A percentile compares a stretch with the other conserved stretches of the same genome.
Conservation (phyloP, 2,888 invertebrate species). For the Steinernema scapterisci region DNA sequence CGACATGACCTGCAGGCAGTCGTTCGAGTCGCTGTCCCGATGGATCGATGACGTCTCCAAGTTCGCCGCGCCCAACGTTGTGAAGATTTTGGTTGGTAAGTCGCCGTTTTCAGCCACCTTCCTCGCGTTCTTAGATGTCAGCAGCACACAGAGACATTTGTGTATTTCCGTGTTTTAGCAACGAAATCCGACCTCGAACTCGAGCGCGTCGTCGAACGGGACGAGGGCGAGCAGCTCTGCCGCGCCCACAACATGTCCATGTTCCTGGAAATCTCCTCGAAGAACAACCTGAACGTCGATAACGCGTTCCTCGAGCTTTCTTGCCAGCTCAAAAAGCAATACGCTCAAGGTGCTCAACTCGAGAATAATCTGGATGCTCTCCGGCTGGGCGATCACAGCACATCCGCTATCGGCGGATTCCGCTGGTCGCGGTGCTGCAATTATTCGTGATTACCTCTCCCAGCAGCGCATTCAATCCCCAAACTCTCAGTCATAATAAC, state of each 20-base stretch:
- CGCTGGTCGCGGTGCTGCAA: slow-evolving; percentile 46
- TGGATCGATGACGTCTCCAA: slow-evolving; percentile 95
- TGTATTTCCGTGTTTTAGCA: slow-evolving; percentile 68
- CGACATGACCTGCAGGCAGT: slow-evolving; percentile 89
- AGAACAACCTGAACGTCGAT: slow-evolving; percentile 88
- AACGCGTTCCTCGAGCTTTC: slow-evolving; percentile 85
- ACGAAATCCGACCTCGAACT: slow-evolving; percentile 85
- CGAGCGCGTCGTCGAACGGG: slow-evolving; percentile 81
- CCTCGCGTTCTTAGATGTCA: background rate
- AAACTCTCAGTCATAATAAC: background rate
- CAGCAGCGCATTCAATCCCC: background rate
- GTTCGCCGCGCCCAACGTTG: slow-evolving; percentile 88
- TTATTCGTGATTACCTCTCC: slow-evolving; percentile 33
- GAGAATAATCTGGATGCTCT: slow-evolving; percentile 46
- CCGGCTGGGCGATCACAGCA: slow-evolving; percentile 44
- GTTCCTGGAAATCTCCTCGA: slow-evolving; percentile 78
- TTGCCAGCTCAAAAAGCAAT: slow-evolving; percentile 78
- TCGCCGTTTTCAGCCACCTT: slow-evolving; percentile 4
- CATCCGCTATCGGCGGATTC: slow-evolving; percentile 42
- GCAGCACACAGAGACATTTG: background rate
- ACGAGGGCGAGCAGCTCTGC: slow-evolving; percentile 82
- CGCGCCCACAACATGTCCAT: slow-evolving; percentile 57
- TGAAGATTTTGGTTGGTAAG: slow-evolving; percentile 85
- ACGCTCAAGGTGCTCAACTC: slow-evolving; percentile 50
- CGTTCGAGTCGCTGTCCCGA: slow-evolving; percentile 86